These are phyloP conservation scores for Samia ricini DNA, from an alignment of 1,140 invertebrate genomes.

Conservation along the genomic window DNA sequence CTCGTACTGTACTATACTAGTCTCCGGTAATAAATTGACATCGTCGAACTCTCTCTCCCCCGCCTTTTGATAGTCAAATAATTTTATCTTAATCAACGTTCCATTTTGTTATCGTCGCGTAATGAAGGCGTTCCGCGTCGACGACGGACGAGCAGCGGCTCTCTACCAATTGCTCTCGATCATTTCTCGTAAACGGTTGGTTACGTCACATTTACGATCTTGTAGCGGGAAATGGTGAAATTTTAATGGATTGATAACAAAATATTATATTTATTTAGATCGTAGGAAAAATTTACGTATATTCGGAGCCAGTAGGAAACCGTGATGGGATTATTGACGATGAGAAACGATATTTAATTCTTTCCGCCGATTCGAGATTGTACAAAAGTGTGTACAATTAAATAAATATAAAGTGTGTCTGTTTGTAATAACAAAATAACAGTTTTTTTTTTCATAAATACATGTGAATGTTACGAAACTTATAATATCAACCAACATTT, in stretches of 20 bases:
- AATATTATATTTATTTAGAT: not conserved
- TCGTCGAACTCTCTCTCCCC: slow-evolving; percentile 41
- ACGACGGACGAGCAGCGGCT: slow-evolving; percentile 10
- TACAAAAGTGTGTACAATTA: too few relatives aligned
- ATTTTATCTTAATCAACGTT: slow-evolving; percentile 52
- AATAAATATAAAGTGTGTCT: too few relatives aligned
- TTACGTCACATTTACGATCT: slow-evolving; percentile 8
- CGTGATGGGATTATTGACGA: too few relatives aligned
- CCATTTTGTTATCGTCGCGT: slow-evolving; percentile 42
- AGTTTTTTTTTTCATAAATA: too few relatives aligned
- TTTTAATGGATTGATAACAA: not conserved
- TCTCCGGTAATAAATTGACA: slow-evolving; percentile 58
- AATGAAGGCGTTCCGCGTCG: slow-evolving; percentile 39
- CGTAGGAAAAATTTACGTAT: too few relatives aligned
- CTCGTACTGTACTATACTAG: slow-evolving; percentile 41
- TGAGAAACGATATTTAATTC: too few relatives aligned
- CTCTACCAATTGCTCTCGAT: slow-evolving; percentile 5
- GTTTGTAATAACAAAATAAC: too few relatives aligned
- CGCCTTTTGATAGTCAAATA: slow-evolving; percentile 59
- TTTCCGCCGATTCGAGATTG: too few relatives aligned
- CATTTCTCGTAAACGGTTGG: not conserved
- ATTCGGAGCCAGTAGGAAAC: not conserved
- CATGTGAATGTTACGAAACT: too few relatives aligned
- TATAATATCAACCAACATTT: too few relatives aligned
- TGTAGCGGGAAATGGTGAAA: not conserved